Evolutionary conservation across 1,140 invertebrate species (phyloP), one percentile per base, ranked within the genome.

Genomic region (Drusus annulatus): DNA sequence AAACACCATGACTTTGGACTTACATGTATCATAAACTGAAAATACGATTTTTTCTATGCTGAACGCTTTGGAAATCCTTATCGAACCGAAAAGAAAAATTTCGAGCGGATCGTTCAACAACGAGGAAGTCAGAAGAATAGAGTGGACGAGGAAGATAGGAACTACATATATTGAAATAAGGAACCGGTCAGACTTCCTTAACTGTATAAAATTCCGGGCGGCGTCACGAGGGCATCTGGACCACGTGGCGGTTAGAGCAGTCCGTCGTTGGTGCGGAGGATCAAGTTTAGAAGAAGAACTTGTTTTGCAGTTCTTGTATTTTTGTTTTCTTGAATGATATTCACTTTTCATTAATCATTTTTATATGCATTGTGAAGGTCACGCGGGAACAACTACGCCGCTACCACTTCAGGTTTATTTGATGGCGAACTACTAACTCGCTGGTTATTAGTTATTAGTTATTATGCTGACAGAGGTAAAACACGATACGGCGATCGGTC

Each of bases 271-370:
- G 8, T 7, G 7, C 36, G 8, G 36, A 45, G 36, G 36, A 71
- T 71, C 68, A 25, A 54, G 68, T 71, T 71, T 71, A 71, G 68
- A 71, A 71, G 68, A 52, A 19, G 68, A 71, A 71, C 68, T 23
- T 19, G 68, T 71, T 71, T 51, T 52, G 68, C 68, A 71, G 21
- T 71, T 71, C 68, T 71, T 51, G 68, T 71, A 71, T 71, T 71
- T 65, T 71, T 71, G 68, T 71, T 51, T 71, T 52, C 45, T 52
- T 71, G 45, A 51, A 71, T 71, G 45, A 71, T 71, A 71, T 21
- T 71, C 68, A 71, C 68, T 71, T 71, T 71, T 71, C 68, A 52
- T 71, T 52, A 52, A 71, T 52, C 68, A 71, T 71, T 51, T 71
- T 45, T 45, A 45, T 45, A 45, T 45, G 36, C 13, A 19, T 52